These are phyloP conservation scores for Gonatopus flavifemur DNA, from an alignment of 1,140 invertebrate genomes.

Conservation along the genomic window DNA sequence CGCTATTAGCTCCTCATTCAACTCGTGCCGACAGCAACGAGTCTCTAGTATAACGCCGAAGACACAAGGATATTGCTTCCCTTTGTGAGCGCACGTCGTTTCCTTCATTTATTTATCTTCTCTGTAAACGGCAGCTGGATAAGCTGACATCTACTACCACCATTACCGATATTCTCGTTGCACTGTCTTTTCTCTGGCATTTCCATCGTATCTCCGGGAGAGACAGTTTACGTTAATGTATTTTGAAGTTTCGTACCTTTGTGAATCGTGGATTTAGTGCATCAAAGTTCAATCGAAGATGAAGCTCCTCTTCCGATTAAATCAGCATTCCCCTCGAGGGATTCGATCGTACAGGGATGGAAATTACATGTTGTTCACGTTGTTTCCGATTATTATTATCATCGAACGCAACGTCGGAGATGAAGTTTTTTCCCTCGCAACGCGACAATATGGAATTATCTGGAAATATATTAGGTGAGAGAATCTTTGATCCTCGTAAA, in stretches of 20 bases:
- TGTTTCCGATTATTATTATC: too few relatives aligned
- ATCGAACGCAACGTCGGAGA: too few relatives aligned
- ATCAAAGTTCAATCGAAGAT: too few relatives aligned
- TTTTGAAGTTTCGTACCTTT: too few relatives aligned
- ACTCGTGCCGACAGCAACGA: constrained; percentile 10
- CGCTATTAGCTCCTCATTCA: constrained; percentile 38
- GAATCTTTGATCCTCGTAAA: constrained; percentile 15
- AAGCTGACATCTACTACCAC: constrained; percentile 13
- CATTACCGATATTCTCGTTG: constrained; percentile 13
- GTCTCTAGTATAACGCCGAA: constrained; percentile 21
- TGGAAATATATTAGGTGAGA: too few relatives aligned
- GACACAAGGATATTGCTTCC: constrained; percentile 46
- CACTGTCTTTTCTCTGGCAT: constrained; percentile 6
- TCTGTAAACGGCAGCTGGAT: constrained; percentile 22
- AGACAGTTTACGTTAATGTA: constrained; percentile 36
- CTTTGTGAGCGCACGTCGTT: constrained; percentile 40
- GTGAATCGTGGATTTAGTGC: too few relatives aligned
- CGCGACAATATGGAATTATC: too few relatives aligned
- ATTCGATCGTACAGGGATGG: too few relatives aligned
- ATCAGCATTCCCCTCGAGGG: too few relatives aligned
- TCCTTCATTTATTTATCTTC: constrained; percentile 51
- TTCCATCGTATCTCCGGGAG: constrained; percentile 29
- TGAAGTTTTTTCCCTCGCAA: too few relatives aligned
- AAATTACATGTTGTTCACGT: too few relatives aligned
- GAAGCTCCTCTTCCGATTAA: too few relatives aligned